Evolutionary conservation across 2,888 invertebrate species (phyloP), one percentile per base, ranked within the genome.

Genomic region (Stenoptilia bipunctidactyla): DNA sequence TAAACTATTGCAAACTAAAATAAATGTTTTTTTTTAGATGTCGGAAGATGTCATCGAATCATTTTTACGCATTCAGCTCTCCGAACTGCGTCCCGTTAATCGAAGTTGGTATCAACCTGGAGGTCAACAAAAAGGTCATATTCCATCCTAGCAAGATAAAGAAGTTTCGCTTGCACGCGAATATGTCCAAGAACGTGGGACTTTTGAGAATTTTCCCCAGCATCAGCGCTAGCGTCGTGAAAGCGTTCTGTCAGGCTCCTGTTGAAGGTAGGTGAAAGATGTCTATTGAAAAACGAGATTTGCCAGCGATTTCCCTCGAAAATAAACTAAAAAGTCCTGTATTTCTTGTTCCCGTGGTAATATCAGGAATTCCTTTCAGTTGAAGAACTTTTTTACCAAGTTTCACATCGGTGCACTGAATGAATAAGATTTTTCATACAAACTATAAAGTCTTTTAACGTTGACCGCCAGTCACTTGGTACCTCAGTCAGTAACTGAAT

Each of bases 171-270:
- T 90, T 96, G 0, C 90, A 93, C 53, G 86, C 89, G 1, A 85
- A 86, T 10, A 85, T 97, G 63, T 93, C 92, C 55, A 87, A 90
- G 46, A 92, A 97, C 64, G 97, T 98, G 1, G 94, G 93, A 0
- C 68, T 97, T 14, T 66, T 98, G 34, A 86, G 95, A 10, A 87
- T 98, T 53, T 98, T 97, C 62, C 98, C 98, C 0, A 94, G 96
- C 48, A 96, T 98, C 55, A 93, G 94, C 8, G 82, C 87, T 1
- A 88, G 91, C 33, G 92, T 94, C 14, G 86, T 93, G 1, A 85
- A 72, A 48, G 89, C 91, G 0, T 91, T 92, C 57, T 72, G 92
- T 27, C 87, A 91, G 48, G 89, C 93, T 1, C 92, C 96, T 10
- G 91, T 92, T 44, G 77, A 85, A 53, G 88, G 84, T 83, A 58